A percentile compares a stretch with the other conserved stretches of the same genome.
Conservation (phyloP, 2,888 invertebrate species). For the Chrysolina haemoptera region DNA sequence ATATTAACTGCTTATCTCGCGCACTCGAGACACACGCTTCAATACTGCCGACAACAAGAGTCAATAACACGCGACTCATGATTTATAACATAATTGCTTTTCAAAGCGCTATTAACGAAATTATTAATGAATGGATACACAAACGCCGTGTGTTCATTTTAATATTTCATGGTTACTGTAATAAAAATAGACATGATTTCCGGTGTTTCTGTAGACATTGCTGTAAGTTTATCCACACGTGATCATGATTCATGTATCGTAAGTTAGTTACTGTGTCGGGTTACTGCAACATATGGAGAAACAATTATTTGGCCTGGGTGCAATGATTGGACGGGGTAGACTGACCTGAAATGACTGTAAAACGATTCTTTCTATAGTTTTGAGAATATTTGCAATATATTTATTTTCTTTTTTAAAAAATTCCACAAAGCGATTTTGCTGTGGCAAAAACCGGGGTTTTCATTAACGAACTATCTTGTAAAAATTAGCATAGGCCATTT, state of each 20-base stretch:
- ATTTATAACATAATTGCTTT: conserved; percentile 19
- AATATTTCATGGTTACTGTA: background rate
- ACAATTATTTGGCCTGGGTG: background rate
- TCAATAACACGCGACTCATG: conserved; percentile 7
- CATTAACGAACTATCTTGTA: too few relatives aligned
- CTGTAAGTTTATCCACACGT: background rate
- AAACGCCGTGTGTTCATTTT: background rate
- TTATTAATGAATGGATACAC: conserved; percentile 8
- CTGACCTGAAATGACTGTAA: too few relatives aligned
- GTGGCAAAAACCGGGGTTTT: too few relatives aligned
- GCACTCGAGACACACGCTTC: background rate
- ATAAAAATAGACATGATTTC: background rate
- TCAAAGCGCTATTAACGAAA: conserved; percentile 7
- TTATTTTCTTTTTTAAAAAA: too few relatives aligned
- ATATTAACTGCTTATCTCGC: background rate
- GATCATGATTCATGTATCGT: background rate
- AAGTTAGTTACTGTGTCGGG: background rate
- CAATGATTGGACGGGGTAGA: background rate
- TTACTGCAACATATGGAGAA: background rate
- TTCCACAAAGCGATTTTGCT: too few relatives aligned
- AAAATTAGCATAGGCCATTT: too few relatives aligned
- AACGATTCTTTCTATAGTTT: too few relatives aligned
- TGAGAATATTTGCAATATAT: too few relatives aligned
- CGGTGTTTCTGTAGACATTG: conserved; percentile 2
- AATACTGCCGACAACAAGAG: background rate